Evolutionary conservation across 2,888 invertebrate species (phyloP).

Genomic region (Harpalus rubripes): DNA sequence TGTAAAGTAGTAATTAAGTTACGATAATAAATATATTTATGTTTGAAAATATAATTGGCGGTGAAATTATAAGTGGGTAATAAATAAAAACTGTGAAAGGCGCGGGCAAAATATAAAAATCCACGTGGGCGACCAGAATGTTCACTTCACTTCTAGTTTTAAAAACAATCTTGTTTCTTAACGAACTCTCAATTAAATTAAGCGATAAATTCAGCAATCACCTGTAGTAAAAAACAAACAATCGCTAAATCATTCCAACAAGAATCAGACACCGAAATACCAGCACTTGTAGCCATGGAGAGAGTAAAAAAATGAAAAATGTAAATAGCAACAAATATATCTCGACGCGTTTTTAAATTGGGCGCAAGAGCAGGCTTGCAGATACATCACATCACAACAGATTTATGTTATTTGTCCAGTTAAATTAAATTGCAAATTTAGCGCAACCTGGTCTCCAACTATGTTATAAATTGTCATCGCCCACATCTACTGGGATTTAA

Average conservation of each 20-base stretch:
- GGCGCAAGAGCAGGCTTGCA: constrained; percentile 24
- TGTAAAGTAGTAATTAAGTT: constrained; percentile 3
- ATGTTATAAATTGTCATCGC: constrained; percentile 33
- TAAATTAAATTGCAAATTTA: constrained; percentile 63
- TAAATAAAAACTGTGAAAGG: constrained; percentile 44
- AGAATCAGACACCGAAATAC: constrained; percentile 8
- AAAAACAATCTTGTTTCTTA: constrained; percentile 44
- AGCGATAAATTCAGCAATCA: constrained; percentile 51
- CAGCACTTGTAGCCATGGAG: background rate
- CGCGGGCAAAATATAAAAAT: constrained; percentile 33
- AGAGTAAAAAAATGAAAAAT: constrained; percentile 41
- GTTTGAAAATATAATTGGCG: constrained; percentile 29
- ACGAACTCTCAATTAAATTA: constrained; percentile 54
- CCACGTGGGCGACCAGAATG: constrained; percentile 20
- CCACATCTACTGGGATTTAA: constrained; percentile 27
- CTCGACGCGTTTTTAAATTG: constrained; percentile 39
- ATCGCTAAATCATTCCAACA: constrained; percentile 49
- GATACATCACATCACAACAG: constrained; percentile 51
- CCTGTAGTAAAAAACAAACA: constrained; percentile 35
- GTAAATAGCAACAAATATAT: constrained; percentile 46
- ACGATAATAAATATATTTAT: constrained; percentile 10
- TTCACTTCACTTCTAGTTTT: constrained; percentile 46
- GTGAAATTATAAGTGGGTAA: constrained; percentile 1
- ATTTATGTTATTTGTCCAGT: constrained; percentile 56
- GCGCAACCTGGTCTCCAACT: constrained; percentile 3